phyloP scores from a whole-genome alignment of 2,797 vertebrate species.

The Petrocephalus sullivani region DNA sequence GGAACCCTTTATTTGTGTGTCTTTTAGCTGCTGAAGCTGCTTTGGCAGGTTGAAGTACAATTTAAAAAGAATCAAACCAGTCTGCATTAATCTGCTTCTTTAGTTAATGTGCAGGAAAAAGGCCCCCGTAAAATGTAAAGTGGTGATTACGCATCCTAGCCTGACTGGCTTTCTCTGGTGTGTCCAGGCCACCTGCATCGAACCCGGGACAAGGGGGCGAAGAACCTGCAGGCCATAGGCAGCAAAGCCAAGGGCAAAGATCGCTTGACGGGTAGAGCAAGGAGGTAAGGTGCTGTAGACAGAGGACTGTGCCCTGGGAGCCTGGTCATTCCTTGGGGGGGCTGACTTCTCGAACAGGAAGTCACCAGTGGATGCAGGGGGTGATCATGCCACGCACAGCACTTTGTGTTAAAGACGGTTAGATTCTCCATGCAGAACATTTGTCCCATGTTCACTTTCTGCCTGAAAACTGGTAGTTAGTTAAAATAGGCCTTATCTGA shows the following conservation, averaged over 20 bases:
- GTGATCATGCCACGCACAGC: background rate
- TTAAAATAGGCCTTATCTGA: background rate
- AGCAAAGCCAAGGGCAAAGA: conserved; percentile 90
- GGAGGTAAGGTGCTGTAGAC: conserved; percentile 65
- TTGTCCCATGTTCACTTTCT: background rate
- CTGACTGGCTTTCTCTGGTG: conserved; percentile 1
- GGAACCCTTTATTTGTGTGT: background rate
- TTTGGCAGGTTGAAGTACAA: background rate
- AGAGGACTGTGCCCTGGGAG: background rate
- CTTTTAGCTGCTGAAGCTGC: background rate
- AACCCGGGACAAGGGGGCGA: conserved; percentile 61
- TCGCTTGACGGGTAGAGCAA: conserved; percentile 89
- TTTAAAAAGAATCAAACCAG: background rate
- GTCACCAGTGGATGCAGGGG: background rate
- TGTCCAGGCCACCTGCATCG: conserved; percentile 65
- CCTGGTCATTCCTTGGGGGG: background rate
- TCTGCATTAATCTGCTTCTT: background rate
- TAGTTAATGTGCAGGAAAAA: background rate
- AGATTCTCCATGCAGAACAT: background rate
- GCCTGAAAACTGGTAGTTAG: background rate
- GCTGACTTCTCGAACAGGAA: background rate
- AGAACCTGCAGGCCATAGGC: conserved; percentile 63
- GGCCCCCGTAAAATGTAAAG: background rate
- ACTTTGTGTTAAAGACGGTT: background rate
- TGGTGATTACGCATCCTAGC: background rate